Evolutionary conservation across 2,888 invertebrate species (phyloP).

Genomic region (Oxyteleia sp.): DNA sequence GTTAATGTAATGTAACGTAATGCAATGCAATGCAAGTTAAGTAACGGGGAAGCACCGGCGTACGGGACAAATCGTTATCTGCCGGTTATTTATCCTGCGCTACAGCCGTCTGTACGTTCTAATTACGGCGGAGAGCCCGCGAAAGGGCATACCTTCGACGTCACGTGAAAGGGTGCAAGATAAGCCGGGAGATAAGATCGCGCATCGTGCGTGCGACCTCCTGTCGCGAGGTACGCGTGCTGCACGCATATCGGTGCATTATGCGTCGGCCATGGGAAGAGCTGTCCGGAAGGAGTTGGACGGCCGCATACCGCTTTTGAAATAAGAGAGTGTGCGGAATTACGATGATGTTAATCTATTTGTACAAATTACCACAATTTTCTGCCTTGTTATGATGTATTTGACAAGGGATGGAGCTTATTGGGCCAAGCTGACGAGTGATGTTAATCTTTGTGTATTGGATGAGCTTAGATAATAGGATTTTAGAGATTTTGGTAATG

Average conservation of each 20-base stretch:
- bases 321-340: slow-evolving; percentile 23
- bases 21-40: slow-evolving; percentile 67
- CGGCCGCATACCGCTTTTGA: slow-evolving; percentile 29
- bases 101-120: slow-evolving; percentile 55
- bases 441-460: slow-evolving; percentile 18
- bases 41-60: slow-evolving; percentile 55
- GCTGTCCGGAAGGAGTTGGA: slow-evolving; percentile 17
- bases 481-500: slow-evolving; percentile 20
- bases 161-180: slow-evolving; percentile 75
- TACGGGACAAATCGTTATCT: slow-evolving; percentile 71
- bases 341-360: slow-evolving; percentile 42
- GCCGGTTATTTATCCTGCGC: slow-evolving; percentile 60
- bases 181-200: slow-evolving; percentile 77
- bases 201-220: slow-evolving; percentile 69
- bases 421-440: no score
- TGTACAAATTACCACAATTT: slow-evolving; percentile 60
- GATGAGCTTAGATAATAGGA: slow-evolving; percentile 13
- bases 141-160: slow-evolving; percentile 71
- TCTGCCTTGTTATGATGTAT: slow-evolving; percentile 47
- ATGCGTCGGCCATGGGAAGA: slow-evolving; percentile 25
- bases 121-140: slow-evolving; percentile 63
- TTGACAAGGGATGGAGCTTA: slow-evolving; percentile 11
- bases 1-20: slow-evolving; percentile 69
- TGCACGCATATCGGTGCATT: slow-evolving; percentile 73
- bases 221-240: slow-evolving; percentile 76